phyloP scores from a whole-genome alignment of 2,888 invertebrate genomes.

The Odontothrips loti region DNA sequence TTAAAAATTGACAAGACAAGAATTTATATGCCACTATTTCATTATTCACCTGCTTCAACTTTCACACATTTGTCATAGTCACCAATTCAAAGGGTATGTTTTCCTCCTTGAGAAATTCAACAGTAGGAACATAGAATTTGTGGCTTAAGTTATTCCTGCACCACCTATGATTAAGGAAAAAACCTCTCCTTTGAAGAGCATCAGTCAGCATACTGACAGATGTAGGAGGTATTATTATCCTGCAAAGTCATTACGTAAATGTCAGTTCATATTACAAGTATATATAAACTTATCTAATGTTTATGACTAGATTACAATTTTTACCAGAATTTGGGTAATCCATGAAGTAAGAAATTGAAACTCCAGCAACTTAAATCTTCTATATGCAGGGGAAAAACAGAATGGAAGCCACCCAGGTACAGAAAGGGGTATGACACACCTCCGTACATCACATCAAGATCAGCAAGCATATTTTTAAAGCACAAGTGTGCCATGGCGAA shows the following conservation, averaged over 20 bases:
- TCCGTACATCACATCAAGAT: neutral
- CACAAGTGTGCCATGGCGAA: slow-evolving; percentile 6
- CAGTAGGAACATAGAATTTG: neutral
- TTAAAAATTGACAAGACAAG: neutral
- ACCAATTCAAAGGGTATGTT: neutral
- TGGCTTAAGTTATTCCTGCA: neutral
- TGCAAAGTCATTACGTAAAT: neutral
- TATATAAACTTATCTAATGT: too few species aligned
- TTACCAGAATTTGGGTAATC: slow-evolving; percentile 4
- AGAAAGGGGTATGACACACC: neutral
- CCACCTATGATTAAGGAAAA: neutral
- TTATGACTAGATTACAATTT: too few species aligned
- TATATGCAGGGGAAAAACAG: neutral
- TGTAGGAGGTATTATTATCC: neutral
- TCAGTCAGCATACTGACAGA: neutral
- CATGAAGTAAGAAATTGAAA: neutral
- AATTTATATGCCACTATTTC: too few species aligned
- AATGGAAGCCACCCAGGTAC: neutral
- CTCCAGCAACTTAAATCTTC: neutral
- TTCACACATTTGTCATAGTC: neutral
- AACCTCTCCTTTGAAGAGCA: neutral
- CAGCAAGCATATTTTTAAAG: neutral
- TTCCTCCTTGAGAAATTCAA: neutral
- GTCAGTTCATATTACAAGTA: too few species aligned
- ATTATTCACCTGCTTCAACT: neutral